phyloP scores from a whole-genome alignment of 2,888 invertebrate genomes.

The Epinotia bilunana region DNA sequence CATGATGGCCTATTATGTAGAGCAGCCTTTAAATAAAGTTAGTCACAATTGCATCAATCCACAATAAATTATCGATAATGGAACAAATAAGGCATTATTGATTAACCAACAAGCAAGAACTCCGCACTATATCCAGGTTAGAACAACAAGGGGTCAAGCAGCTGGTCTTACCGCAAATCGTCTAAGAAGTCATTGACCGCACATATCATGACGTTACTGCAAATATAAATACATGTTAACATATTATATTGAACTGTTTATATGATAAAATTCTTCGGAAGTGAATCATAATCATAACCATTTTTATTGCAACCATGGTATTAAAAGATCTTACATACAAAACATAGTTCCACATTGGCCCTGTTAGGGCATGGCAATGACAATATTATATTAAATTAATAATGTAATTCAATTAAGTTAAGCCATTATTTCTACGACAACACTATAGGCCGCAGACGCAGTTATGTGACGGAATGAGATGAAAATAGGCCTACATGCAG shows the following conservation, averaged over 20 bases:
- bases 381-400: too few species aligned
- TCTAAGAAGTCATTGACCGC: conserved; percentile 76
- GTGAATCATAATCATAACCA: too few species aligned
- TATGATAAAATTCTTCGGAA: not conserved
- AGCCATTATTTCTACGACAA: too few species aligned
- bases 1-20: too few species aligned
- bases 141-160: conserved; percentile 6
- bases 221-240: conserved; percentile 31
- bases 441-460: too few species aligned
- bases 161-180: conserved; percentile 72
- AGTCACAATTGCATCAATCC: not conserved
- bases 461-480: too few species aligned
- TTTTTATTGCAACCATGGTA: too few species aligned
- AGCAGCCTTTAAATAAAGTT: not conserved
- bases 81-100: not conserved
- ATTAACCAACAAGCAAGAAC: conserved; percentile 10
- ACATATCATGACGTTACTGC: conserved; percentile 61
- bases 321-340: too few species aligned
- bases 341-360: too few species aligned
- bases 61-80: not conserved
- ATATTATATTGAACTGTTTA: conserved; percentile 1
- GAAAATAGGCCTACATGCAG: too few species aligned
- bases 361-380: too few species aligned
- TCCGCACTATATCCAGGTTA: not conserved
- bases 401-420: too few species aligned